Evolutionary conservation across 2,113 vertebrate species (phyloP), one percentile per base, ranked within the genome.

Genomic region (Amphiprion ocellaris): DNA sequence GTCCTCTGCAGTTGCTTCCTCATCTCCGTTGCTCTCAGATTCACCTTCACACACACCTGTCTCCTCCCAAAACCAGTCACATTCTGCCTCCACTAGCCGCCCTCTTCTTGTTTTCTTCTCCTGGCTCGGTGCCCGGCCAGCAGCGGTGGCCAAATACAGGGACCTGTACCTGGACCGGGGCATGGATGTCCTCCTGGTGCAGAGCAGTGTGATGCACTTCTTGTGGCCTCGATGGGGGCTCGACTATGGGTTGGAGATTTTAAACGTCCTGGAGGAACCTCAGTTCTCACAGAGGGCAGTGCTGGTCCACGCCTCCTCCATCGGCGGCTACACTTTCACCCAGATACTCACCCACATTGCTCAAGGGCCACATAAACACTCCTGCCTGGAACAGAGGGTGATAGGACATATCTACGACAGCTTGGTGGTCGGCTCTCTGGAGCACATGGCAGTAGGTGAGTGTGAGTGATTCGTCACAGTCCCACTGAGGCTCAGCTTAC

Each of bases 391-490:
- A 1, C 77, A 77, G 23, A 87, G 87, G 82, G 79, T 93, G 39
- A 55, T 55, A 5, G 91, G 92, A 0, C 89, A 90, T 21, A 26
- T 92, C 79, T 92, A 90, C 19, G 92, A 93, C 88, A 93, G 91
- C 78, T 19, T 93, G 23, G 92, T 92, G 75, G 86, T 65, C 0
- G 92, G 92, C 14, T 65, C 73, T 4, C 81, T 92, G 76, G 90
- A 92, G 67, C 84, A 91, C 69, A 93, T 93, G 92, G 92, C 91
- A 0, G 83, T 83, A 87, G 91, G 92, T 93, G 83, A 86, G 90
- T 50, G 54, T 77, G 58, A n/a, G 71, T 10, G 74, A 75, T 64
- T 68, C 8, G 3, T 5, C 11, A 11, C 44, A 39, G 6, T 19
- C 56, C 28, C 26, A 44, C 21, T 52, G 23, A 24, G 53, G 41